Percentiles rank a stretch among this genome's conserved stretches.
phyloP scores from a whole-genome alignment of 2,888 invertebrate species.

The Anaspis maculata region DNA sequence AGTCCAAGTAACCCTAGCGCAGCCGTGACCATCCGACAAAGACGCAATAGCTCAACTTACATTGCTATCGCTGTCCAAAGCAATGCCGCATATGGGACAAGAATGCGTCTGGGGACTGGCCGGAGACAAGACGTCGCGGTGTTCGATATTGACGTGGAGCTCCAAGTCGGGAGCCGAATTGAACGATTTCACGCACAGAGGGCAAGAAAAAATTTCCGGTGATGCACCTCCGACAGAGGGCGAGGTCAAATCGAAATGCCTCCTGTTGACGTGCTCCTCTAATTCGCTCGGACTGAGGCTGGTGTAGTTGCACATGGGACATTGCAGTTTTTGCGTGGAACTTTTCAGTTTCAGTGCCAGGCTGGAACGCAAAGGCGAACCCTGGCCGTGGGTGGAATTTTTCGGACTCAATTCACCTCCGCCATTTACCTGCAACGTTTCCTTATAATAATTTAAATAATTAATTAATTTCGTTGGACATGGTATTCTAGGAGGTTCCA shows the following conservation, averaged over 20 bases:
- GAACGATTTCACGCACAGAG: constrained; percentile 67
- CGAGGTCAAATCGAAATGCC: constrained; percentile 74
- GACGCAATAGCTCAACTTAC: constrained; percentile 35
- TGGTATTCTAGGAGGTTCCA: no score
- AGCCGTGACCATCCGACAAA: no score
- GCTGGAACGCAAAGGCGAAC: constrained; percentile 65
- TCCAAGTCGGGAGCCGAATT: constrained; percentile 70
- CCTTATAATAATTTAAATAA: no score
- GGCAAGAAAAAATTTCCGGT: constrained; percentile 59
- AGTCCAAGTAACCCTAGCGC: no score
- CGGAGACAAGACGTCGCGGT: constrained; percentile 71
- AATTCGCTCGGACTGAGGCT: constrained; percentile 65
- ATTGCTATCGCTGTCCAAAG: constrained; percentile 44
- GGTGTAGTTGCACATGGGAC: constrained; percentile 69
- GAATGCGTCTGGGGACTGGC: constrained; percentile 30
- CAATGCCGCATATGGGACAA: constrained; percentile 44
- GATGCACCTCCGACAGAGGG: constrained; percentile 52
- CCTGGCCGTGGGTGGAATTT: constrained; percentile 54
- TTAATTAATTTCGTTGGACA: no score
- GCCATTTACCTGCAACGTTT: no score
- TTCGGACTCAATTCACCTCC: constrained; percentile 38
- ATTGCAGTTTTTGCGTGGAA: constrained; percentile 50
- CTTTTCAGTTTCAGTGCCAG: constrained; percentile 60
- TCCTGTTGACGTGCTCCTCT: constrained; percentile 74
- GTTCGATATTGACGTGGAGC: constrained; percentile 78